Evolutionary conservation across 1,140 invertebrate genomes (phyloP).

Genomic region (Zaprionus vittiger): DNA sequence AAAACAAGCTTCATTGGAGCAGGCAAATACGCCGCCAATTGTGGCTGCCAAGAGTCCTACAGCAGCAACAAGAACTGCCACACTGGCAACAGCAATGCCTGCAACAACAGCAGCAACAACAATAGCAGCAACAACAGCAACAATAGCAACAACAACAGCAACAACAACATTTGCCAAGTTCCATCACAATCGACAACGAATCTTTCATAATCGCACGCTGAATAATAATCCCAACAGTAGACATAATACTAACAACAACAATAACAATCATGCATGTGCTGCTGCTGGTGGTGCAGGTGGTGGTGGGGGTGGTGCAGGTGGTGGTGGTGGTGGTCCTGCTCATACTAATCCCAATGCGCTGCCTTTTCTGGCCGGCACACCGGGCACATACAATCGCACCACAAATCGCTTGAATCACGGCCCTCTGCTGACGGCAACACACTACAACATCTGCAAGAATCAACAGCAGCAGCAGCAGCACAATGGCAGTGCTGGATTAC

Average conservation of each 20-base stretch:
- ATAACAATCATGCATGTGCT: constrained; percentile 62
- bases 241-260: constrained; percentile 72
- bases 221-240: constrained; percentile 79
- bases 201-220: constrained; percentile 73
- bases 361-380: constrained; percentile 68
- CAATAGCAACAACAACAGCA: constrained; percentile 8
- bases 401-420: constrained; percentile 78
- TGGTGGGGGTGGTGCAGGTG: constrained; percentile 1
- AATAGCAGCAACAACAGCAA: constrained; percentile 5
- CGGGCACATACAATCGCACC: constrained; percentile 73
- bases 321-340: constrained; percentile 20
- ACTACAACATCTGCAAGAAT: constrained; percentile 78
- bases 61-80: constrained; percentile 21
- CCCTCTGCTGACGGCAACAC: constrained; percentile 69
- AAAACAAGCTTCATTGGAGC: constrained; percentile 43
- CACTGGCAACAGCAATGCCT: constrained; percentile 25
- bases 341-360: constrained; percentile 63
- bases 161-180: constrained; percentile 29
- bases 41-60: constrained; percentile 66
- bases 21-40: constrained; percentile 66
- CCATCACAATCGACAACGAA: constrained; percentile 49
- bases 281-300: constrained; percentile 49
- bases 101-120: constrained; percentile 31
- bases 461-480: constrained; percentile 56
- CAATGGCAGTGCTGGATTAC: constrained; percentile 12